A percentile compares a stretch with the other conserved stretches of the same genome.
These are phyloP conservation scores for Otus sunia DNA, from an alignment of 2,113 vertebrate genomes.

Conservation along the genomic window DNA sequence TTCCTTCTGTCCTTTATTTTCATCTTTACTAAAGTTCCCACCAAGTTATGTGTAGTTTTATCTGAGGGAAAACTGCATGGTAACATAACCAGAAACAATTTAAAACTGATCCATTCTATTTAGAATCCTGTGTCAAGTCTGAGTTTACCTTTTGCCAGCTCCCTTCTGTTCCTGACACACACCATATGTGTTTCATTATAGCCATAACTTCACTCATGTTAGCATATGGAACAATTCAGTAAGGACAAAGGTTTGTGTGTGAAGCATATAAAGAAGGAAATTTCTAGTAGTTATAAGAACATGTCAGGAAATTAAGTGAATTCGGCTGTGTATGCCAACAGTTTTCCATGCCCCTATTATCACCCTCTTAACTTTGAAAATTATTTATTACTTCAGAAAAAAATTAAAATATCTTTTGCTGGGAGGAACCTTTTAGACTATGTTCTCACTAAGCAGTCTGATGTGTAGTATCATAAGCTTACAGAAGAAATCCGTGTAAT, in stretches of 20 bases:
- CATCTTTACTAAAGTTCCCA: neutral
- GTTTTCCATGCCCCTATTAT: neutral
- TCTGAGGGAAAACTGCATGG: neutral
- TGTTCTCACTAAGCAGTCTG: neutral
- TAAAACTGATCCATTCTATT: neutral
- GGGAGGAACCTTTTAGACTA: neutral
- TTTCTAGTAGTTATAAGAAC: neutral
- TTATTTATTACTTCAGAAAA: neutral
- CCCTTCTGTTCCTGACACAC: neutral
- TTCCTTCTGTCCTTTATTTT: neutral
- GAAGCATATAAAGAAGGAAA: neutral
- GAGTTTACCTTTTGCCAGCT: neutral
- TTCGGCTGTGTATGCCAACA: neutral
- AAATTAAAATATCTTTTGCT: neutral
- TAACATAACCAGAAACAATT: neutral
- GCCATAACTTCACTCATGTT: neutral
- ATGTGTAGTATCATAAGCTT: neutral
- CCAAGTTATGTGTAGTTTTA: neutral
- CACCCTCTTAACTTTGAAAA: neutral
- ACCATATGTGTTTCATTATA: neutral
- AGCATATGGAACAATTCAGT: neutral
- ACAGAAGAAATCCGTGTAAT: neutral
- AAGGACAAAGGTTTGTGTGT: neutral
- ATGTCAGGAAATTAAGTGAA: neutral
- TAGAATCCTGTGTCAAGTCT: neutral